Base-by-base conservation (phyloP, 2,113 vertebrate genomes). In the Struthidea cinerea region DNA sequence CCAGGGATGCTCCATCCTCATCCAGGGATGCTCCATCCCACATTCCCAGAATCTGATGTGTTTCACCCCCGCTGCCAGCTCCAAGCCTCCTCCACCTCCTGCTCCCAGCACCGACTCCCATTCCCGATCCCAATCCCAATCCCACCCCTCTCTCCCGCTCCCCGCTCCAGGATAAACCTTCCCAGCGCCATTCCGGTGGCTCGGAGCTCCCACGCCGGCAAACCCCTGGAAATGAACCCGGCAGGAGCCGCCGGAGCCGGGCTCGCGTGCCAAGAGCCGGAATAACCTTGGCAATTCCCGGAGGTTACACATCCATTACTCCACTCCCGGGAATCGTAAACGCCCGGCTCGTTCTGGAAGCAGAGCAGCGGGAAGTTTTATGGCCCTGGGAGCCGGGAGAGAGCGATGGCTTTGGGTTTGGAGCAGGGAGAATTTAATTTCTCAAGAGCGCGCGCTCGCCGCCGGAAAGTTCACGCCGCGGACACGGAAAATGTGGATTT, bases 401-500 rank as follows among this genome's bases (percentile, higher is more conserved):
- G 74, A 61, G 50, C 41, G 63, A 93, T 42, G 76, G 85, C 3
- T 60, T 24, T 39, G 44, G 41, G 70, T 50, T 83, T 53, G 70
- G 20, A 85, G 93, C 68, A 26, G 68, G 50, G 46, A 94, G 75
- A 80, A 52, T 59, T 52, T 21, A 39, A 95, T 52, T 55, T 10
- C 79, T 81, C 85, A 27, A 0, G 9, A 84, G 35, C 26, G 11
- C 16, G 60, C 2, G 26, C 11, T 49, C 60, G 3, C 44, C 0
- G 26, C 44, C 4, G 4, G 13, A 8, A 37, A 53, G 49, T n/a
- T 61, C 49, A 11, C 11, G 18, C 71, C 55, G 6, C 2, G 0
- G n/a, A 17, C 10, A 0, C 0, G 21, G 47, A 46, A 5, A 55
- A 42, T 6, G 2, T 0, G 18, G 42, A n/a, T 3, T 84, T 41